Evolutionary conservation across 2,888 invertebrate genomes (phyloP).

Genomic region (Morinoia aosen): DNA sequence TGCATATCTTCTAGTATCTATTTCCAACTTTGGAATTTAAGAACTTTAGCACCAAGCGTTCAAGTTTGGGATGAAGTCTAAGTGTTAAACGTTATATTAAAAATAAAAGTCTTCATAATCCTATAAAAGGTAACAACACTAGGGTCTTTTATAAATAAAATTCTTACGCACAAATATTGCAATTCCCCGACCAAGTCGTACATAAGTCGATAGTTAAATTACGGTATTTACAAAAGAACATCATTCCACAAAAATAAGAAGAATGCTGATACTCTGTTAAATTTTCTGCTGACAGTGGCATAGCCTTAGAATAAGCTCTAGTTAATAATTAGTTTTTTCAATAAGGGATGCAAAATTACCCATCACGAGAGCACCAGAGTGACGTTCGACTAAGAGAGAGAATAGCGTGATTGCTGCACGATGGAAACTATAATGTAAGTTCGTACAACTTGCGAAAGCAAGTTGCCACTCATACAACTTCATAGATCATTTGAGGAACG

Average conservation of each 20-base stretch:
- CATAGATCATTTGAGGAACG: neutral
- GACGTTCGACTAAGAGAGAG: neutral
- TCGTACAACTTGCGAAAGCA: neutral
- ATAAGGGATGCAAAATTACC: neutral
- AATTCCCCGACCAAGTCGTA: slow-evolving; percentile 18
- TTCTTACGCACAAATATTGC: slow-evolving; percentile 35
- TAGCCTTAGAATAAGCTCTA: neutral
- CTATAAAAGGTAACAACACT: neutral
- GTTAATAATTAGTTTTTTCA: neutral
- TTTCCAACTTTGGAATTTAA: neutral
- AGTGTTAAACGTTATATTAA: neutral
- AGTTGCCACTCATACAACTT: neutral
- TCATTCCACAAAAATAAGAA: neutral
- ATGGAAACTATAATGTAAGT: neutral
- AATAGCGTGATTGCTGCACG: too few species aligned
- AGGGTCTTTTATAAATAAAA: slow-evolving; percentile 8
- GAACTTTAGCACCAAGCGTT: neutral
- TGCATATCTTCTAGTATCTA: neutral
- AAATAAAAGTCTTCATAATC: neutral
- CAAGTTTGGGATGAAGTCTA: neutral
- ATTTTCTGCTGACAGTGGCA: neutral
- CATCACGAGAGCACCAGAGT: neutral
- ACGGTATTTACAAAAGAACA: neutral
- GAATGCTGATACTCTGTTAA: neutral
- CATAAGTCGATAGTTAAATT: neutral